Evolutionary conservation across 2,888 invertebrate genomes (phyloP).

Genomic region (Heliconius charithonia): DNA sequence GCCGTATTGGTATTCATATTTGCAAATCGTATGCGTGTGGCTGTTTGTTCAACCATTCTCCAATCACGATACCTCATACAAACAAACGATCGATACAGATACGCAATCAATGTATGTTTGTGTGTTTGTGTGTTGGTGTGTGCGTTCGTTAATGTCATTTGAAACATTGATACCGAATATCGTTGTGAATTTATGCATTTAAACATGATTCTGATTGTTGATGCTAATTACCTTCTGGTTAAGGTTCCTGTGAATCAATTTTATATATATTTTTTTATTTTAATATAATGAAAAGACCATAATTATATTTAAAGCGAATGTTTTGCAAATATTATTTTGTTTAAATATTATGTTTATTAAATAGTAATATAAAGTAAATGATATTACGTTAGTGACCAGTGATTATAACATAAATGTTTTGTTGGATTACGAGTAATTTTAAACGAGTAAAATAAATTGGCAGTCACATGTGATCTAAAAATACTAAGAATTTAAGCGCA

Average conservation of each 20-base stretch:
- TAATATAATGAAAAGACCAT: no score
- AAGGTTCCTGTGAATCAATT: background rate
- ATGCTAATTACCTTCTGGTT: conserved; percentile 29
- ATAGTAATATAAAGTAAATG: no score
- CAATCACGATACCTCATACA: conserved; percentile 59
- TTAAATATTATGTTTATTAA: no score
- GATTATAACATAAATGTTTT: no score
- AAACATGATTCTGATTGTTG: conserved; percentile 24
- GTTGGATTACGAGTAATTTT: no score
- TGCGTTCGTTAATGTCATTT: conserved; percentile 44
- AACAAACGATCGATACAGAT: conserved; percentile 49
- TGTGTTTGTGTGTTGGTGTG: conserved; percentile 30
- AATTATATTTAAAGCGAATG: no score
- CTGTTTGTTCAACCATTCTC: conserved; percentile 61
- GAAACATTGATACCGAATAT: conserved; percentile 43
- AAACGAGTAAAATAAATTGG: no score
- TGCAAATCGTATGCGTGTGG: conserved; percentile 67
- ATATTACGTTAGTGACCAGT: no score
- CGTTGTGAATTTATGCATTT: conserved; percentile 32
- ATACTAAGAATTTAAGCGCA: no score
- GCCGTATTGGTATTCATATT: conserved; percentile 63
- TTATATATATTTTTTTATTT: background rate
- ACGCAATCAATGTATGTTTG: conserved; percentile 43
- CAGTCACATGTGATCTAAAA: no score
- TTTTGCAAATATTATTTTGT: no score